A percentile compares a stretch with the other conserved stretches of the same genome.
phyloP scores from a whole-genome alignment of 2,888 invertebrate species.

The Drosophila austrosaltans region DNA sequence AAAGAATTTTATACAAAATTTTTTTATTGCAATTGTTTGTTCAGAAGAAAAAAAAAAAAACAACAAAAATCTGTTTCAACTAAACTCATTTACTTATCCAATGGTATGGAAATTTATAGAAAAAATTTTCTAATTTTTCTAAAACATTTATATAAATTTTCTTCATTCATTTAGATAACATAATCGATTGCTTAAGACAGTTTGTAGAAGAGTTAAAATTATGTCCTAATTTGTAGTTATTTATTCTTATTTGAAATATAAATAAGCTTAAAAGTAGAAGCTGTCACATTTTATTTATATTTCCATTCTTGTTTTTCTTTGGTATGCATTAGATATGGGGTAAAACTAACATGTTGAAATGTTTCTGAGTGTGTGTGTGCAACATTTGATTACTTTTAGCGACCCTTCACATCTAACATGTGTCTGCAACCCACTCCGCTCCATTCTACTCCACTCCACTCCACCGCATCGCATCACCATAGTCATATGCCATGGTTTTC shows the following conservation, averaged over 20 bases:
- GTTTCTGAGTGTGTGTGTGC: constrained; percentile 20
- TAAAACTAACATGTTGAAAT: constrained; percentile 43
- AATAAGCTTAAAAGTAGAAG: neutral
- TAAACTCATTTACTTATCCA: too few relatives aligned
- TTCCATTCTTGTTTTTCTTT: neutral
- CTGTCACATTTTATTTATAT: constrained; percentile 1
- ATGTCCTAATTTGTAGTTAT: constrained; percentile 3
- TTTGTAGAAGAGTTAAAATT: neutral
- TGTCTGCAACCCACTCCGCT: neutral
- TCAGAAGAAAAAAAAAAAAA: too few relatives aligned
- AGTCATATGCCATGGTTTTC: constrained; percentile 34
- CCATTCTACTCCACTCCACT: too few relatives aligned
- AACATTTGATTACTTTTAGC: constrained; percentile 63
- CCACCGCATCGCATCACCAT: neutral
- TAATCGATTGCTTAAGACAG: too few relatives aligned
- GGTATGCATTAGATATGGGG: constrained; percentile 5
- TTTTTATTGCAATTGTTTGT: too few relatives aligned
- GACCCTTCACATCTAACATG: neutral
- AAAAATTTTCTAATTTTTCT: too few relatives aligned
- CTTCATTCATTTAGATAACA: too few relatives aligned
- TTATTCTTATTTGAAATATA: neutral
- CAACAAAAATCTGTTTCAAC: too few relatives aligned
- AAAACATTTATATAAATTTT: too few relatives aligned
- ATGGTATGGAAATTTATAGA: too few relatives aligned
- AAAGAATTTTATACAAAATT: neutral